A percentile compares a stretch with the other conserved stretches of the same genome.
Conservation (phyloP, 2,797 vertebrate species). For the Coregonus suidteri region DNA sequence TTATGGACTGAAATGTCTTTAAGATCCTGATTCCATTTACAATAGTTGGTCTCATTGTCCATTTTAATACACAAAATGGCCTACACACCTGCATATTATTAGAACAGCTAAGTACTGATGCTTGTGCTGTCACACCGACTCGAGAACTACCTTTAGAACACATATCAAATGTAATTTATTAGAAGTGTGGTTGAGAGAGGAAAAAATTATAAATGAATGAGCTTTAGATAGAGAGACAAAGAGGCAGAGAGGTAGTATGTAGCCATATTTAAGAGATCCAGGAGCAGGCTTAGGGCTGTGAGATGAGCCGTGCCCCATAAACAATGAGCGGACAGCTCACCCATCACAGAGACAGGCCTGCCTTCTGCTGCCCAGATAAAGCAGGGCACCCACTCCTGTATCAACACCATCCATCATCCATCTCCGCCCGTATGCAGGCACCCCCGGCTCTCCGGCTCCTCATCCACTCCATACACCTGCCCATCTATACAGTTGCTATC, state of each 20-base stretch:
- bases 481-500: conserved; percentile 25
- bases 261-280: conserved; percentile 65
- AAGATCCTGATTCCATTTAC: conserved; percentile 45
- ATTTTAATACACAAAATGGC: not conserved
- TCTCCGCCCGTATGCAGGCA: conserved; percentile 55
- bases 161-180: not conserved
- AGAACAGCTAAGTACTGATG: not conserved
- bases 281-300: conserved; percentile 58
- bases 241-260: conserved; percentile 29
- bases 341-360: conserved; percentile 81
- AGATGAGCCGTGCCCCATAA: conserved; percentile 80
- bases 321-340: conserved; percentile 81
- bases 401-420: conserved; percentile 79
- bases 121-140: not conserved
- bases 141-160: not conserved
- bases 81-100: not conserved
- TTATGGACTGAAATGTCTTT: conserved; percentile 35
- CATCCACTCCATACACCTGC: conserved; percentile 47
- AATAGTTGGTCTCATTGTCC: conserved; percentile 4
- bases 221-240: not conserved
- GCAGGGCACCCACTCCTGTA: conserved; percentile 72
- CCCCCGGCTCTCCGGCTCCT: conserved; percentile 14
- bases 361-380: conserved; percentile 81
- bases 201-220: not conserved
- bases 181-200: not conserved